Evolutionary conservation across 2,888 invertebrate species (phyloP).

Genomic region (Thysanoteuthis rhombus): DNA sequence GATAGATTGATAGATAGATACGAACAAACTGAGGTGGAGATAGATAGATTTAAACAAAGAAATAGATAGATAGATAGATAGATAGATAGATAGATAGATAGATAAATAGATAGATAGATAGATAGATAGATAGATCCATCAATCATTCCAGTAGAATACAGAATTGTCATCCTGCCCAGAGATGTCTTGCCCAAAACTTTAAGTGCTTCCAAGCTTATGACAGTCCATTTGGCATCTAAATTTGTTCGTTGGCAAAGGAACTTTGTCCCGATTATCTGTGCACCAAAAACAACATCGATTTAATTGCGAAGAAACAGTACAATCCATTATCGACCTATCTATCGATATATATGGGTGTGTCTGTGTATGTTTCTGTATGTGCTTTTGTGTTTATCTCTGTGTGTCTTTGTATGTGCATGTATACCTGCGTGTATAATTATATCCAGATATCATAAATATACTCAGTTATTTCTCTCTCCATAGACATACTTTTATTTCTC

Average conservation of each 20-base stretch:
- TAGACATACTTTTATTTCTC: too few relatives aligned
- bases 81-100: not conserved
- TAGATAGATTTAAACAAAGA: not conserved
- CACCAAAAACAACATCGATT: not conserved
- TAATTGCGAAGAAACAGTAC: not conserved
- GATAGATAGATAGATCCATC: not conserved
- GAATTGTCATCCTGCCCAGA: not conserved
- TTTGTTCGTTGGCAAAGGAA: not conserved
- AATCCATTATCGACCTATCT: not conserved
- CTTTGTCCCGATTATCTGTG: not conserved
- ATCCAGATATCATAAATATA: too few relatives aligned
- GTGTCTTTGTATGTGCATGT: too few relatives aligned
- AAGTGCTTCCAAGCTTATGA: not conserved
- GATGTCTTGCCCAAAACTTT: slow-evolving; percentile 12
- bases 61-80: not conserved
- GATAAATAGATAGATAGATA: not conserved
- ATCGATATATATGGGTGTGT: not conserved
- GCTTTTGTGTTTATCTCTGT: too few relatives aligned
- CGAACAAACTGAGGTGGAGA: not conserved
- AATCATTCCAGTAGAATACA: not conserved
- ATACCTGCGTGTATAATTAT: too few relatives aligned
- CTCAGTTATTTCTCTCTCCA: too few relatives aligned
- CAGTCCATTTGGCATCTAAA: not conserved
- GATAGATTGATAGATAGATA: not conserved
- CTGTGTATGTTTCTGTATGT: too few relatives aligned